Conservation (phyloP, 2,113 vertebrate genomes). For the Aleadryas rufinucha region DNA sequence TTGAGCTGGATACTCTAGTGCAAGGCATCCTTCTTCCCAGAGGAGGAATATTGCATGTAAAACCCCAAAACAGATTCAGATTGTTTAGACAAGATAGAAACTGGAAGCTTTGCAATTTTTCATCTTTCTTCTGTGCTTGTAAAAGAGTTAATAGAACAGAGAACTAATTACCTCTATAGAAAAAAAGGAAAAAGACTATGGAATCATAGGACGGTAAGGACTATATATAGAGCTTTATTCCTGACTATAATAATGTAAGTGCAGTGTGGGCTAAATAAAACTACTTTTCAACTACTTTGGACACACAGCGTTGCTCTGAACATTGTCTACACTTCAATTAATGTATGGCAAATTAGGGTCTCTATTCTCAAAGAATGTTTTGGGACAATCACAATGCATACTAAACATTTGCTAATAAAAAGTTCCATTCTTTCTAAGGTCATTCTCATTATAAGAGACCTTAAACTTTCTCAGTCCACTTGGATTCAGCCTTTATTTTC, state of each 20-base stretch:
- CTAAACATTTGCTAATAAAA: not conserved
- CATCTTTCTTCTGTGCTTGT: not conserved
- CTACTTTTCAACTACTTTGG: not conserved
- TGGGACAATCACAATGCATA: not conserved
- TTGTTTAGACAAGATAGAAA: not conserved
- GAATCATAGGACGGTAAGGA: not conserved
- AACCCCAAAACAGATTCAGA: not conserved
- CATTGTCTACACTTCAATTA: not conserved
- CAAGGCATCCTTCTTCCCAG: not conserved
- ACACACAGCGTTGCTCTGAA: not conserved
- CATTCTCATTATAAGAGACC: not conserved
- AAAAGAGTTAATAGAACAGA: not conserved
- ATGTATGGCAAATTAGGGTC: not conserved
- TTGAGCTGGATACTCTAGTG: not conserved
- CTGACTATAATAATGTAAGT: not conserved
- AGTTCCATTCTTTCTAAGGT: slow-evolving; percentile 13
- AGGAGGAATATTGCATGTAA: not conserved
- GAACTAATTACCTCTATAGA: not conserved
- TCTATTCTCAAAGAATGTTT: not conserved
- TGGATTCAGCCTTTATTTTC: slow-evolving; percentile 3
- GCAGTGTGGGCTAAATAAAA: not conserved
- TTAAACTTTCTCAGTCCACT: slow-evolving; percentile 11
- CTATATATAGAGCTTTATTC: not conserved
- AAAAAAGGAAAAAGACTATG: not conserved
- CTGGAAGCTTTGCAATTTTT: not conserved